A percentile compares a stretch with the other conserved stretches of the same genome.
Conservation (phyloP, 2,888 invertebrate genomes). For the Chrysodeixis includens region DNA sequence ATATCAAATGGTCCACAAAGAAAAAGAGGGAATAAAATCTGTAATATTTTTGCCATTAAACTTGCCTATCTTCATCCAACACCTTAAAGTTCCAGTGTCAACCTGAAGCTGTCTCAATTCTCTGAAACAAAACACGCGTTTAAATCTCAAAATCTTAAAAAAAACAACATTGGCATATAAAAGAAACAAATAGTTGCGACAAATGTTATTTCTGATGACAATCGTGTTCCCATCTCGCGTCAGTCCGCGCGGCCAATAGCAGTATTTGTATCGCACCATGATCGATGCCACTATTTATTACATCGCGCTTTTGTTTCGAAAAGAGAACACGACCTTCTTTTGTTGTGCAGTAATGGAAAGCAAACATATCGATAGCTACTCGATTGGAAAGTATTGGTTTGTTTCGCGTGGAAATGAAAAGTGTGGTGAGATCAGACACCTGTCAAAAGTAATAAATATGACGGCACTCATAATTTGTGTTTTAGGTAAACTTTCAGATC, state of each 20-base stretch:
- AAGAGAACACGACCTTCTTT: slow-evolving; percentile 31
- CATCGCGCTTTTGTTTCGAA: slow-evolving; percentile 47
- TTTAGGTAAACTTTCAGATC: neutral
- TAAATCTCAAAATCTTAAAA: slow-evolving; percentile 8
- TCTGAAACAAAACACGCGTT: neutral
- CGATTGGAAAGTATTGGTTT: slow-evolving; percentile 12
- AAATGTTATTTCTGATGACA: slow-evolving; percentile 56
- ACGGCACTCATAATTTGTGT: neutral
- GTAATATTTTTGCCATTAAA: no score
- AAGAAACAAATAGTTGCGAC: slow-evolving; percentile 38
- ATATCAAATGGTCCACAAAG: no score
- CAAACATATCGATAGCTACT: slow-evolving; percentile 10
- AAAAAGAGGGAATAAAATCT: no score
- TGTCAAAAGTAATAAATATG: neutral
- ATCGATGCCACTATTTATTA: slow-evolving; percentile 56
- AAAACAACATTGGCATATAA: slow-evolving; percentile 16
- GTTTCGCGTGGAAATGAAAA: neutral
- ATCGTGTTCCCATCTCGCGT: slow-evolving; percentile 37
- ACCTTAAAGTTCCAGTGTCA: neutral
- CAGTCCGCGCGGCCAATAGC: slow-evolving; percentile 40
- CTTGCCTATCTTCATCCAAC: no score
- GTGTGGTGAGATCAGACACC: neutral
- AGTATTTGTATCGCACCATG: slow-evolving; percentile 50
- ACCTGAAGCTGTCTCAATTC: neutral
- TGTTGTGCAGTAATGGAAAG: slow-evolving; percentile 40